A percentile compares a stretch with the other conserved stretches of the same genome.
Evolutionary conservation across 1,140 invertebrate species (phyloP).

Genomic region (Caenorhabditis briggsae): DNA sequence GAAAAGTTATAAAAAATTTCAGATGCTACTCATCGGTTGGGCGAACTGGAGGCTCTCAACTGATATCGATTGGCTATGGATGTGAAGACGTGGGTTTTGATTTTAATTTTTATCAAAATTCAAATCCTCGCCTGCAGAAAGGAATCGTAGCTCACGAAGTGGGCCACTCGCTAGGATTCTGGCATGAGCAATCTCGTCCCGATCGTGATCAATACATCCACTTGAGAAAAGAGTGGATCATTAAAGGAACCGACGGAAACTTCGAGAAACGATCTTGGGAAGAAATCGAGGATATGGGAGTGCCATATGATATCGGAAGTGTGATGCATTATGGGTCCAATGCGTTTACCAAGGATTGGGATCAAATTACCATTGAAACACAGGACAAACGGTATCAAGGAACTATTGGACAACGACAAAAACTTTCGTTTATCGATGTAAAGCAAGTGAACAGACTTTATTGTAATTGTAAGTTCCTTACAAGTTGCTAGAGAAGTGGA

Average conservation of each 20-base stretch:
- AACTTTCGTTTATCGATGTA: constrained; percentile 78
- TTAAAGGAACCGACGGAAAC: constrained; percentile 75
- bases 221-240: constrained; percentile 72
- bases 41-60: constrained; percentile 65
- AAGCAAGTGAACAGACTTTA: constrained; percentile 77
- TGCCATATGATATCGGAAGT: constrained; percentile 78
- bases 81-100: constrained; percentile 65
- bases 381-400: constrained; percentile 74
- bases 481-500: background rate
- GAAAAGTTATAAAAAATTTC: background rate
- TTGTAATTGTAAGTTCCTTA: constrained; percentile 66
- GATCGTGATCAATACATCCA: constrained; percentile 79
- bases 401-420: constrained; percentile 75
- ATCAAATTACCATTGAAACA: constrained; percentile 75
- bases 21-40: constrained; percentile 68
- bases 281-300: constrained; percentile 75
- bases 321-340: constrained; percentile 77
- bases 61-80: constrained; percentile 69
- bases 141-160: constrained; percentile 79
- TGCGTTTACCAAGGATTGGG: constrained; percentile 76
- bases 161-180: constrained; percentile 80
- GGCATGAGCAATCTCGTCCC: constrained; percentile 79
- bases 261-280: constrained; percentile 70
- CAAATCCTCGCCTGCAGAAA: constrained; percentile 67
- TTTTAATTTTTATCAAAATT: background rate